Percentiles rank a stretch among this genome's conserved stretches.
Conservation (phyloP, 2,797 vertebrate genomes). For the Schizopygopsis pylzovi region DNA sequence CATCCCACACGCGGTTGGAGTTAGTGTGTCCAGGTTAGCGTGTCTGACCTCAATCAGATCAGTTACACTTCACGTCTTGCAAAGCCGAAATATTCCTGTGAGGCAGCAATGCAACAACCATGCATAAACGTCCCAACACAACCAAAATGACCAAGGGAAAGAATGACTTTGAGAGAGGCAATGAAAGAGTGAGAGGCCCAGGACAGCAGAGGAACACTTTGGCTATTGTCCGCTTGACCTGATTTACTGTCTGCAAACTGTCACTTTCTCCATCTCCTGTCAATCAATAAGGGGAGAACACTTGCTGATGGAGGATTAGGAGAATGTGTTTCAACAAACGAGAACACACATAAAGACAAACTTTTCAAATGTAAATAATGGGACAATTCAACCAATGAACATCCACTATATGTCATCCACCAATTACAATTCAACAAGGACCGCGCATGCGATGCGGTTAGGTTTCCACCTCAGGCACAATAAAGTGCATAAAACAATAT, state of each 20-base stretch:
- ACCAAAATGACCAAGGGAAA: constrained; percentile 25
- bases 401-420: not conserved
- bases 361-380: not conserved
- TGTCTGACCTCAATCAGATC: constrained; percentile 71
- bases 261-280: constrained; percentile 60
- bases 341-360: not conserved
- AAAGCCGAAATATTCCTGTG: constrained; percentile 66
- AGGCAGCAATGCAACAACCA: constrained; percentile 57
- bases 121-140: not conserved
- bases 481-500: not conserved
- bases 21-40: constrained; percentile 56
- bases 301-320: not conserved
- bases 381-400: not conserved
- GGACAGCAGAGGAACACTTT: constrained; percentile 71
- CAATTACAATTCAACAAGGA: not conserved
- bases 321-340: not conserved
- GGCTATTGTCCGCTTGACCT: constrained; percentile 79
- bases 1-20: constrained; percentile 29
- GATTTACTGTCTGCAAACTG: constrained; percentile 78
- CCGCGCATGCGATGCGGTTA: not conserved
- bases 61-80: constrained; percentile 67
- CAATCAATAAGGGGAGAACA: not conserved
- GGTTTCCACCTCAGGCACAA: not conserved
- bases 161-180: constrained; percentile 30
- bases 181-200: not conserved